Base-by-base conservation (phyloP, 2,888 invertebrate species). In the Callyntrura guangdongensis region DNA sequence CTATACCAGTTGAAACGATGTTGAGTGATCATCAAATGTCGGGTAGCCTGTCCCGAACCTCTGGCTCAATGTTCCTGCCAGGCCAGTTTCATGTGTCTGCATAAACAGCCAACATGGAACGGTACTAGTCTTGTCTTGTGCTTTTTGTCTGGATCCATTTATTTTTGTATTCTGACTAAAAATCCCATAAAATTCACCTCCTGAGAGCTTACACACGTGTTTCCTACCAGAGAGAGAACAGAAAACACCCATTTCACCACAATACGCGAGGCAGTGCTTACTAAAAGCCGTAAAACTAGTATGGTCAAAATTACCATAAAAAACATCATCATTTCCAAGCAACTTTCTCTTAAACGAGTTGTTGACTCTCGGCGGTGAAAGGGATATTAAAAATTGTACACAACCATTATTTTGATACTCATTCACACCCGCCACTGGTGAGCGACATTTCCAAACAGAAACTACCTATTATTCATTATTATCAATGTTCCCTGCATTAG, bases 181-280 rank as follows among this genome's bases (percentile, higher is more conserved):
- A 61, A 61, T 45, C 36, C 36, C 17, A 45, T 61, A 59, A 81
- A 81, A 45, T 81, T 53, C 25, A 12, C 53, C 45, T 56, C 27
- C 25, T 77, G 77, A 74, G 77, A 77, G 53, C 22, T 53, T 14
- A 49, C 49, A 77, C 77, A 77, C 77, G 53, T 77, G 77, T 53
- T 77, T 74, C 47, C 11, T 20, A 0, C 36, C 45, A 0, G 2
- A 36, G 36, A 36, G 36, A 36, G 36, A 49, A n/a, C 47, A 45
- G 11, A 49, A 27, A 74, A 74, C 69, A 74, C 74, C 74, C 74
- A 67, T 25, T 14, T 36, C 25, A 25, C 49, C 77, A 77, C 53
- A 49, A 56, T 77, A 27, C 53, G 49, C 53, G 53, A 25, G 53
- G 77, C 77, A 77, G 22, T 77, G 22, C 49, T 53, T 74, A 74